Percentiles rank a stretch among this genome's conserved stretches.
phyloP scores from a whole-genome alignment of 2,797 vertebrate species.

The Bovichtus diacanthus region DNA sequence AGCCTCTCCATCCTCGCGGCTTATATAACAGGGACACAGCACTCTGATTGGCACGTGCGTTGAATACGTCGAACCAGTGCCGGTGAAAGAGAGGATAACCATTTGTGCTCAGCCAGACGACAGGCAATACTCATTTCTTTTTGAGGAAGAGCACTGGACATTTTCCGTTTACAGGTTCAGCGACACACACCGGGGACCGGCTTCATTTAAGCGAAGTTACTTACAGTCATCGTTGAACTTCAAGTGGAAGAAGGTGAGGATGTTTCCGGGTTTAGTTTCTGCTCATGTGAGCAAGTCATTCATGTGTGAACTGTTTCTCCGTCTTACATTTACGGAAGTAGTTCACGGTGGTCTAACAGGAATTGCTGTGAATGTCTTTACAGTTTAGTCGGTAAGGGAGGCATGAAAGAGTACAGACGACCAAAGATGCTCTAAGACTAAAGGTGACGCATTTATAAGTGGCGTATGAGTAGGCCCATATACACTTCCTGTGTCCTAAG shows the following conservation, averaged over 20 bases:
- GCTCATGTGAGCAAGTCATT: background rate
- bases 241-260: slow-evolving; percentile 29
- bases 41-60: slow-evolving; percentile 9
- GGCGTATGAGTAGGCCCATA: too few relatives aligned
- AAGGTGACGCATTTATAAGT: too few relatives aligned
- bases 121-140: too few relatives aligned
- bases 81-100: background rate
- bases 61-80: background rate
- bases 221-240: background rate
- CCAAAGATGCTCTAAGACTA: too few relatives aligned
- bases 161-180: background rate
- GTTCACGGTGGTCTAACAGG: fast-evolving
- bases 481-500: too few relatives aligned
- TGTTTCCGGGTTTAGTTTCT: background rate
- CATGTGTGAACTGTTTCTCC: background rate
- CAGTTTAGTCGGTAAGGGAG: background rate
- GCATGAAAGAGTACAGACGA: fast-evolving
- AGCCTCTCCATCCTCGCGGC: too few relatives aligned
- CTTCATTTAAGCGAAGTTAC: background rate
- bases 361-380: too few relatives aligned
- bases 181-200: fast-evolving
- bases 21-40: too few relatives aligned
- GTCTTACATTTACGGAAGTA: background rate
- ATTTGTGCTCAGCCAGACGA: background rate
- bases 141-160: background rate